Base-by-base conservation (phyloP, 2,797 vertebrate genomes). In the Melanotaenia nigrans region DNA sequence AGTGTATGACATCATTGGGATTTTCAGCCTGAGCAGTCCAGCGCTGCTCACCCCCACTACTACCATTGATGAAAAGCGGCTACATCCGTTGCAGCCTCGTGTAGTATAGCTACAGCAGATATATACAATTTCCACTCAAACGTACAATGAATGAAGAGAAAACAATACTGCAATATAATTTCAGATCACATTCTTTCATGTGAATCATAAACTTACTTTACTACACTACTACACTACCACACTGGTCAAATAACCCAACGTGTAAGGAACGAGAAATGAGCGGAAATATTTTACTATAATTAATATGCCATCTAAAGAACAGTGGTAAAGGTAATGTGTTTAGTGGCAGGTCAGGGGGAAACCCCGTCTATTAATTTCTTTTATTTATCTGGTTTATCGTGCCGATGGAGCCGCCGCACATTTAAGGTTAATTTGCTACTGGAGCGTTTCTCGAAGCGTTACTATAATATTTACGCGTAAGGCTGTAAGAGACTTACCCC, bases 401-500 rank as follows among this genome's bases (percentile, higher is more conserved):
- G 70, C 73, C 42, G 63, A 68, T 35, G 56, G 16, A 64, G 61
- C 64, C 71, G 70, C 49, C 60, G 49, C 67, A 62, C 20, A 12
- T 78, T 70, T 35, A 45, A 78, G 54, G 32, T 73, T 70, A 1
- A 79, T 81, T 76, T 60, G 1, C 40, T 22, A 35, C 49, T 56
- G 73, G 67, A 81, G 67, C 68, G 56, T 25, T 67, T 75, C 60
- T 58, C 40, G 58, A 63, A 71, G 65, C 71, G 20, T 66, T 60
- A 78, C 69, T 55, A 14, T 63, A 30, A 61, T 53, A 62, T 36
- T 76, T 47, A 40, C 12, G 56, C n/a, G 60, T 3, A 38, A 79
- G 40, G 18, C 67, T 54, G 59, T 1, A 57, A 61, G 12, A 80
- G 78, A 95, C 97, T 97, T 92, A 98, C 97, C 97, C 97, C 85